These are phyloP conservation scores for Tachysurus vachellii DNA, from an alignment of 2,113 vertebrate species.

Conservation along the genomic window DNA sequence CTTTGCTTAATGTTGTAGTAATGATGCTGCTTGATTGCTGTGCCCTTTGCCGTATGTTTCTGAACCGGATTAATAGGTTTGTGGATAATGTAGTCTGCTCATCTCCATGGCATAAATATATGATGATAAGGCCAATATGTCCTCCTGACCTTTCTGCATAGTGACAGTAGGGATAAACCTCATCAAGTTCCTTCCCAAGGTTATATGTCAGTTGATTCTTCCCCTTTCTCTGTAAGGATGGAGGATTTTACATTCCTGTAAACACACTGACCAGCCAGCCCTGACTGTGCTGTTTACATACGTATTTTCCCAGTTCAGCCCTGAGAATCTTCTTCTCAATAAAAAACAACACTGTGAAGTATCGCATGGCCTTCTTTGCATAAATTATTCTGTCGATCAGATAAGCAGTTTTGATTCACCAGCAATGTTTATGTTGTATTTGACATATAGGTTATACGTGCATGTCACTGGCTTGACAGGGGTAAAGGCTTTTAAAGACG, in stretches of 20 bases:
- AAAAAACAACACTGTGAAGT: background rate
- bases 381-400: background rate
- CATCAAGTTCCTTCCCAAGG: slow-evolving; percentile 28
- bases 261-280: slow-evolving; percentile 20
- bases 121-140: slow-evolving; percentile 33
- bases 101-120: slow-evolving; percentile 11
- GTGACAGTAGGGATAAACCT: slow-evolving; percentile 55
- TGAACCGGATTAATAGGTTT: slow-evolving; percentile 33
- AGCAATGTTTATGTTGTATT: slow-evolving; percentile 12
- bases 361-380: background rate
- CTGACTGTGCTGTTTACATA: slow-evolving; percentile 12
- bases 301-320: background rate
- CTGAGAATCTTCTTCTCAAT: background rate
- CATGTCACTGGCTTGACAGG: background rate
- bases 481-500: background rate
- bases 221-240: slow-evolving; percentile 23
- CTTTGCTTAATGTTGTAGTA: slow-evolving; percentile 12
- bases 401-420: background rate
- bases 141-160: slow-evolving; percentile 42
- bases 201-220: slow-evolving; percentile 35
- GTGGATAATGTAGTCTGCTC: slow-evolving; percentile 33
- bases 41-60: slow-evolving; percentile 34
- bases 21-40: slow-evolving; percentile 28
- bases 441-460: background rate
- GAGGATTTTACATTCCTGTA: slow-evolving; percentile 28